A percentile compares a stretch with the other conserved stretches of the same genome.
Conservation (phyloP, 2,888 invertebrate species). For the Andricus curvator region DNA sequence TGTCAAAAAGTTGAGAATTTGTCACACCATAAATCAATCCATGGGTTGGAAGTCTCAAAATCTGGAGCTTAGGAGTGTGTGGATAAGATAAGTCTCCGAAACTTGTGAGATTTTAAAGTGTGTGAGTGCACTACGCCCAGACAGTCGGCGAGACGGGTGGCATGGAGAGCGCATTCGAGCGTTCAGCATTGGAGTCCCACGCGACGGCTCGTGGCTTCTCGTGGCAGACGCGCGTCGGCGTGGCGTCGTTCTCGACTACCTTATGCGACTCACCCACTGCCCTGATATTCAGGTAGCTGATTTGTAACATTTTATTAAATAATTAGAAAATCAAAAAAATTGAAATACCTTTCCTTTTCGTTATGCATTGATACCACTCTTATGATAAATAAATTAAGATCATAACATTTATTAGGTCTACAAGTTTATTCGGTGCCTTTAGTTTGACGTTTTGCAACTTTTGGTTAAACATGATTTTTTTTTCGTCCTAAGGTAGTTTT, state of each 20-base stretch:
- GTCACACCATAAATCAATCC: slow-evolving; percentile 26
- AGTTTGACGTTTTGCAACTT: too few species aligned
- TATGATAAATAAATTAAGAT: too few species aligned
- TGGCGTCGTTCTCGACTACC: slow-evolving; percentile 5
- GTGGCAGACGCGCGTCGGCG: slow-evolving; percentile 40
- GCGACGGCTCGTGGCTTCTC: slow-evolving; percentile 35
- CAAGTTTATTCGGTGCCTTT: too few species aligned
- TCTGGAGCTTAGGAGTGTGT: slow-evolving; percentile 8
- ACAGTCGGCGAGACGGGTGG: slow-evolving; percentile 31
- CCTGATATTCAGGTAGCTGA: slow-evolving; percentile 5
- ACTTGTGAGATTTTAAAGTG: slow-evolving; percentile 14
- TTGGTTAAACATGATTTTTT: too few species aligned
- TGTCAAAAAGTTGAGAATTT: slow-evolving; percentile 32
- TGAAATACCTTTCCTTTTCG: too few species aligned
- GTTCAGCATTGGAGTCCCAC: slow-evolving; percentile 30
- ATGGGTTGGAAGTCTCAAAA: background rate
- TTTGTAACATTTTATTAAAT: too few species aligned
- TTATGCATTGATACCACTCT: too few species aligned
- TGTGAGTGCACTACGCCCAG: slow-evolving; percentile 3
- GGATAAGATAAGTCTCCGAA: background rate
- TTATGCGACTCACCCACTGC: slow-evolving; percentile 6
- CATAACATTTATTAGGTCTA: too few species aligned
- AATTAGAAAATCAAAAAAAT: background rate
- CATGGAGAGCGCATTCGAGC: slow-evolving; percentile 28
- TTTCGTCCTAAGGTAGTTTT: too few species aligned